Conservation (phyloP, 2,113 vertebrate genomes). For the Puntigrus tetrazona region DNA sequence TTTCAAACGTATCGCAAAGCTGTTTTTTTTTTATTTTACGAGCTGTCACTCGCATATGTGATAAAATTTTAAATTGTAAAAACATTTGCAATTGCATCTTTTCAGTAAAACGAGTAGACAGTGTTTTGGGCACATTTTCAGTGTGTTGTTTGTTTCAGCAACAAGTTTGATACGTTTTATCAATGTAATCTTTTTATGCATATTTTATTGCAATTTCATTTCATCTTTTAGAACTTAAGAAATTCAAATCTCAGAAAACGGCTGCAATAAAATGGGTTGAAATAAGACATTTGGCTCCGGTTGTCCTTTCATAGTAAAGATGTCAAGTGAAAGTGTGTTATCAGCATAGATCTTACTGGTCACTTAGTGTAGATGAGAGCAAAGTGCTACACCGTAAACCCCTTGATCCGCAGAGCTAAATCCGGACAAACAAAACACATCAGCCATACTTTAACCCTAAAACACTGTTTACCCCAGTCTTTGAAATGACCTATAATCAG, state of each 20-base stretch:
- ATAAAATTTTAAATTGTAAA: background rate
- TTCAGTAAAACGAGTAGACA: background rate
- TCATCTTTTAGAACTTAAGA: background rate
- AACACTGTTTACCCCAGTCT: background rate
- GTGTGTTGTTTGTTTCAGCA: background rate
- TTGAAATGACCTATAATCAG: slow-evolving; percentile 16
- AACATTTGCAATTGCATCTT: background rate
- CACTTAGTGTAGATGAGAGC: background rate
- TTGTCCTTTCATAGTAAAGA: slow-evolving; percentile 16
- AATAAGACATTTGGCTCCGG: background rate
- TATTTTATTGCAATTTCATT: background rate
- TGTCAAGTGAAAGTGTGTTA: background rate
- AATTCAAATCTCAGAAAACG: background rate
- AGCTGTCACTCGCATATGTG: background rate
- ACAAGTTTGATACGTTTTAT: background rate
- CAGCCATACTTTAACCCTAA: background rate
- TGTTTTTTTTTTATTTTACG: background rate
- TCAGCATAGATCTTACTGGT: background rate
- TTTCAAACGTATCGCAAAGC: slow-evolving; percentile 28
- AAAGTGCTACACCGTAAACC: background rate
- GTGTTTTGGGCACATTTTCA: background rate
- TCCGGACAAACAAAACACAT: slow-evolving; percentile 25
- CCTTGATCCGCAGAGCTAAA: slow-evolving; percentile 4
- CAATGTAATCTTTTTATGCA: slow-evolving; percentile 8
- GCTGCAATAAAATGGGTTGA: slow-evolving; percentile 26